Evolutionary conservation across 2,888 invertebrate species (phyloP).

Genomic region (Nudaria mundana): DNA sequence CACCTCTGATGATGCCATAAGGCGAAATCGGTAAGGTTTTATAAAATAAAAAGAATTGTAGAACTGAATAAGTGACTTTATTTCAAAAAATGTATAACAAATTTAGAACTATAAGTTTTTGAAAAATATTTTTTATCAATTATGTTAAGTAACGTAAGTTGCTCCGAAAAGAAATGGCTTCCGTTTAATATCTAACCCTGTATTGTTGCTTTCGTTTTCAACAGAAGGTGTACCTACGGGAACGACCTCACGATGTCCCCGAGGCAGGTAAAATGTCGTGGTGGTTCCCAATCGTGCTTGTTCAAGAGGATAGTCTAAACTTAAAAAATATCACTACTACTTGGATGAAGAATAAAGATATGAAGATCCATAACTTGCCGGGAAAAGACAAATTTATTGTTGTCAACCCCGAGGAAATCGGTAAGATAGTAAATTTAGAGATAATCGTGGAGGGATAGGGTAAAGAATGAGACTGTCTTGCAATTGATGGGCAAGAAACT

Average conservation of each 20-base stretch:
- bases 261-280: conserved; percentile 86
- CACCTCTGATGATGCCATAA: no score
- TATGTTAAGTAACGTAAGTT: no score
- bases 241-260: conserved; percentile 86
- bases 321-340: conserved; percentile 80
- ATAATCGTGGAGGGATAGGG: not conserved
- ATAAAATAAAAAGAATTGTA: no score
- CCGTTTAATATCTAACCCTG: not conserved
- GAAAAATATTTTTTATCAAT: no score
- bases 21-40: no score
- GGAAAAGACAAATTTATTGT: conserved; percentile 85
- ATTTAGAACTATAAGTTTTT: no score
- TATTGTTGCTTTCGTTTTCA: not conserved
- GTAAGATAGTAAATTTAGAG: conserved; percentile 75
- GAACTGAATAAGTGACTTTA: no score
- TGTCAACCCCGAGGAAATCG: conserved; percentile 92
- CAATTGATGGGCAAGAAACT: no score
- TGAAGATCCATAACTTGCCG: conserved; percentile 78
- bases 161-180: not conserved
- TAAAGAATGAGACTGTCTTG: no score
- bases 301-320: conserved; percentile 80
- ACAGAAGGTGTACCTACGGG: conserved; percentile 86
- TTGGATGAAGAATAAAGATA: conserved; percentile 84
- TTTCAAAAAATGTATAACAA: no score
- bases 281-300: conserved; percentile 87